These are phyloP conservation scores for Ricordea florida DNA, from an alignment of 92 coral and sea anemone genomes.

Conservation along the genomic window DNA sequence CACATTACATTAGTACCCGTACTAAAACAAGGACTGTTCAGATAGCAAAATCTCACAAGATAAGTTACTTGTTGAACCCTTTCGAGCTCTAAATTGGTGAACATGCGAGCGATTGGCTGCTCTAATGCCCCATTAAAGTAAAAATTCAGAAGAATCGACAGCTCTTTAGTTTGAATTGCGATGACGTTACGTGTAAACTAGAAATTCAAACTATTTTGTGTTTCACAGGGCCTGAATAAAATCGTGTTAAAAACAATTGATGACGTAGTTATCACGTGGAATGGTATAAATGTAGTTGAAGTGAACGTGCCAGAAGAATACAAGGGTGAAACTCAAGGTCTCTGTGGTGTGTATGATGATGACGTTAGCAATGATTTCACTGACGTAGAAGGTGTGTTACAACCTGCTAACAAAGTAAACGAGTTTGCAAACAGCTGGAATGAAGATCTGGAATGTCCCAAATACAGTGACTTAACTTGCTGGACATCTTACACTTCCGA, in stretches of 20 bases:
- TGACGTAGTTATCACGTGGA: conserved; percentile 58
- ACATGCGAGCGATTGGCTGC: too few species aligned
- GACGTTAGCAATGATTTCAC: conserved; percentile 67
- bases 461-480: background rate
- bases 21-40: too few species aligned
- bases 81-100: too few species aligned
- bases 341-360: conserved; percentile 89
- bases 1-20: too few species aligned
- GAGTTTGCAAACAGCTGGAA: background rate
- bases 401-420: background rate
- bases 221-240: background rate
- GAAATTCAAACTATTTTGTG: background rate
- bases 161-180: background rate
- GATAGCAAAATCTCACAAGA: too few species aligned
- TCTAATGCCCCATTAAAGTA: too few species aligned
- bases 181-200: too few species aligned
- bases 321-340: conserved; percentile 64
- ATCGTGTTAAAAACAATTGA: conserved; percentile 59
- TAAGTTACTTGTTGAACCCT: too few species aligned
- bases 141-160: background rate
- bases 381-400: background rate
- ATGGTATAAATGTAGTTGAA: conserved; percentile 61
- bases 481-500: background rate
- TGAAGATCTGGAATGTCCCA: background rate
- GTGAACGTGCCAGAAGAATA: conserved; percentile 75